A percentile compares a stretch with the other conserved stretches of the same genome.
phyloP scores from a whole-genome alignment of 2,888 invertebrate genomes.

The Lycia hirtaria region DNA sequence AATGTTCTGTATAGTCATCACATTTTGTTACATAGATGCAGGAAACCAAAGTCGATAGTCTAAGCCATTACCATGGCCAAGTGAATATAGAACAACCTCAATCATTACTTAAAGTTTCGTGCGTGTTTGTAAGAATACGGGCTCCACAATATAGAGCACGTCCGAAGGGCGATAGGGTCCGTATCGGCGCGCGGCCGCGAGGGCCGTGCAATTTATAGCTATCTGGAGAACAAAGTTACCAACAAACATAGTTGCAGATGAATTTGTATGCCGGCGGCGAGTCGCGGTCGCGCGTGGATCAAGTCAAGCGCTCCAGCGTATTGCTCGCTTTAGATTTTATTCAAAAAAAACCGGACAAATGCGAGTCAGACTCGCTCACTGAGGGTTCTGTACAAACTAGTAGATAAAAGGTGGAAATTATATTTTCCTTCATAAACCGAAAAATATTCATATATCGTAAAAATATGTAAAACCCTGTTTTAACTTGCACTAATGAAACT shows the following conservation, averaged over 20 bases:
- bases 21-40: too few species aligned
- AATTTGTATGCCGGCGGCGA: constrained; percentile 70
- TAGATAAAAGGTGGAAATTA: too few species aligned
- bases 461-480: too few species aligned
- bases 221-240: constrained; percentile 69
- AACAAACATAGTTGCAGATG: constrained; percentile 64
- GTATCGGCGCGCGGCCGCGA: constrained; percentile 13
- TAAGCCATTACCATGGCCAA: not conserved
- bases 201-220: constrained; percentile 57
- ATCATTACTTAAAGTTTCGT: not conserved
- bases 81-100: not conserved
- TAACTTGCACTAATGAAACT: too few species aligned
- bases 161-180: constrained; percentile 1
- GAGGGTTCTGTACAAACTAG: too few species aligned
- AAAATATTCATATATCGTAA: too few species aligned
- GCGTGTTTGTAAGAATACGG: not conserved
- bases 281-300: constrained; percentile 33
- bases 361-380: too few species aligned
- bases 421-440: too few species aligned
- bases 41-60: too few species aligned
- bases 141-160: not conserved
- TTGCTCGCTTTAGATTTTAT: not conserved
- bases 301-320: constrained; percentile 29
- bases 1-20: too few species aligned
- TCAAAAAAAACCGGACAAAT: too few species aligned